Evolutionary conservation across 1,140 invertebrate genomes (phyloP), one percentile per base, ranked within the genome.

Genomic region (Sycobia sp.): DNA sequence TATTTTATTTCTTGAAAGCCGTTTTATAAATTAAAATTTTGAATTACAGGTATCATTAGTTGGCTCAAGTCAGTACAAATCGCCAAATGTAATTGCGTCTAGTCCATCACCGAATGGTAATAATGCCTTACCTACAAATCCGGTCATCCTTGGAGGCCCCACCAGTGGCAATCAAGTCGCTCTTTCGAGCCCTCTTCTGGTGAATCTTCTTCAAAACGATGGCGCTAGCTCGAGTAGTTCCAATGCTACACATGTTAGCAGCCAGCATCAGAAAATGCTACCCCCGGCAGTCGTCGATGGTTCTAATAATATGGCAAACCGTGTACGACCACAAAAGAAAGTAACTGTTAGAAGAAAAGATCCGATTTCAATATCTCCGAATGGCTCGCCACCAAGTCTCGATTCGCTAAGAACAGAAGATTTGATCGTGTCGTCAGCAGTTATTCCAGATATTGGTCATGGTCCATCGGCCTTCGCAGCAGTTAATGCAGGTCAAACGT

Each of bases 131-230:
- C 71, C 43, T 10, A 67, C 64, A 62, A 66, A 46, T 51, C 67
- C 65, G 39, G 73, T 69, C 67, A 38, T 73, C 23, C 38, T 68
- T 55, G 71, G 67, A 27, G 71, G 41, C 55, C 64, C 75, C 4
- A 71, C 74, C 73, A 20, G 77, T 72, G 78, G 72, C 71, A 84
- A 74, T 78, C 81, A 86, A 70, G 86, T 90, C 32, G 89, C 89
- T 20, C 85, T 92, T 69, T 92, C 92, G 61, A 95, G 92, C 77
- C 94, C 94, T n/a, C 79, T 96, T 54, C 83, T 96, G 43, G 94
- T 96, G 3, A 97, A 96, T 82, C 80, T 96, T 56, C 82, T 96
- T 67, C 93, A 96, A 83, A 95, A 92, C 74, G 92, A 95, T 72
- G 89, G 88, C 50, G 79, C 84, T 14, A 49, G 23, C 29, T 11